These are phyloP conservation scores for Pelodiscus sinensis DNA, from an alignment of 2,113 vertebrate genomes.

Conservation along the genomic window DNA sequence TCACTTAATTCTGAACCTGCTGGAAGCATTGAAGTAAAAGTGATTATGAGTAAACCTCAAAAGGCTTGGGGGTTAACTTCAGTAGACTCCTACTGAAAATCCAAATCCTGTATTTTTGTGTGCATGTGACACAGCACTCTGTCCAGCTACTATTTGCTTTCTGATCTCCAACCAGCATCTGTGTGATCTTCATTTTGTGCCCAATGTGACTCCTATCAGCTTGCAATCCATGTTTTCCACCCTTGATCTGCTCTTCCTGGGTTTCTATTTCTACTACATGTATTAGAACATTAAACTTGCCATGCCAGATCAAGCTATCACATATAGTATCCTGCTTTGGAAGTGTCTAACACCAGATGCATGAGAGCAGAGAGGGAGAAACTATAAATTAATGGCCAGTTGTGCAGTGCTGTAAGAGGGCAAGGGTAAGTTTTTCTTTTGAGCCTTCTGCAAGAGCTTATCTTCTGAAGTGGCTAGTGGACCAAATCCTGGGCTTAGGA, in stretches of 20 bases:
- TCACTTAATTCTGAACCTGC: not conserved
- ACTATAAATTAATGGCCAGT: not conserved
- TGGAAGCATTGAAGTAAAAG: not conserved
- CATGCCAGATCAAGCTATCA: not conserved
- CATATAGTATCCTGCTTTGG: not conserved
- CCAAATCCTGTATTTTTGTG: not conserved
- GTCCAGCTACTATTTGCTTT: not conserved
- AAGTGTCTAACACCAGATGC: not conserved
- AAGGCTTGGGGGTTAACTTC: not conserved
- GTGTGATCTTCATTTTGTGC: not conserved
- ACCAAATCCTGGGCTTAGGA: not conserved
- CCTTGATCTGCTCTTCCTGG: rapidly evolving
- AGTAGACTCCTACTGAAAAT: not conserved
- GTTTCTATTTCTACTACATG: not conserved
- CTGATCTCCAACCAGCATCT: not conserved
- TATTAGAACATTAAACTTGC: not conserved
- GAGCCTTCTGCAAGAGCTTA: not conserved
- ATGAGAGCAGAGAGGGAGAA: not conserved
- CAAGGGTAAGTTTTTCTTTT: too few relatives aligned
- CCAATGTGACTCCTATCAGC: not conserved
- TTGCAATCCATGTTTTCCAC: not conserved
- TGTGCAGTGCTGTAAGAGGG: not conserved
- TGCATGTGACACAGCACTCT: not conserved
- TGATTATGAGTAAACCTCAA: not conserved
- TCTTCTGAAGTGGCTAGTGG: not conserved